phyloP scores from a whole-genome alignment of 2,113 vertebrate genomes.

The Pangasianodon gigas region DNA sequence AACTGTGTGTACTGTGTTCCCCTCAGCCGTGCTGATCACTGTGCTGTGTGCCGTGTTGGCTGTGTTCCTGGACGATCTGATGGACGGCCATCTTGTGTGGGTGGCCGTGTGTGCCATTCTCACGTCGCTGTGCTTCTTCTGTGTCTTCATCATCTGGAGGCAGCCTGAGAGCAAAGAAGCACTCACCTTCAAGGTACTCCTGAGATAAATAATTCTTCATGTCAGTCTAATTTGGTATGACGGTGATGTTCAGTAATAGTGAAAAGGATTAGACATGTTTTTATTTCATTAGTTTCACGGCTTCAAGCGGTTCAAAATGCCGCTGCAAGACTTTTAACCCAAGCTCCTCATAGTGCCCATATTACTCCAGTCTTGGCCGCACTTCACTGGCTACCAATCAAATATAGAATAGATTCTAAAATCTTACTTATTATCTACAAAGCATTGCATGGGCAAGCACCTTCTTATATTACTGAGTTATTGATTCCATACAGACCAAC shows the following conservation, averaged over 20 bases:
- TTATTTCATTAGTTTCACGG: too few relatives aligned
- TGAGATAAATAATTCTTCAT: background rate
- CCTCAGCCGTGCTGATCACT: constrained; percentile 77
- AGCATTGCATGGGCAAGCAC: too few relatives aligned
- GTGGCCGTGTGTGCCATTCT: constrained; percentile 70
- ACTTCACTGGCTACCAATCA: too few relatives aligned
- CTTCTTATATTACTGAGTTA: too few relatives aligned
- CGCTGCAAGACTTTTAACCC: too few relatives aligned
- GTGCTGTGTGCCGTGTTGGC: constrained; percentile 82
- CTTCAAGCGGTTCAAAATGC: too few relatives aligned
- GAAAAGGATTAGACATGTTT: too few relatives aligned
- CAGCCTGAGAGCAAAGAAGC: constrained; percentile 84
- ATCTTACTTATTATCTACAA: too few relatives aligned
- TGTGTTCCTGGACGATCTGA: constrained; percentile 56
- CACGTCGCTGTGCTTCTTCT: constrained; percentile 63
- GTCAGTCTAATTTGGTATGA: background rate
- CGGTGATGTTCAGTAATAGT: background rate
- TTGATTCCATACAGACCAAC: too few relatives aligned
- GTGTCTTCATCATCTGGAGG: constrained; percentile 81
- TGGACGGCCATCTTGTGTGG: constrained; percentile 45
- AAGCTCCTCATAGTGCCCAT: too few relatives aligned
- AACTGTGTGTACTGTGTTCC: constrained; percentile 17
- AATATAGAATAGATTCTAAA: too few relatives aligned
- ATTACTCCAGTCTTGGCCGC: too few relatives aligned
- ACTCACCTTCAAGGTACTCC: constrained; percentile 87